Evolutionary conservation across 64 coral and sea anemone genomes (phyloP).

Genomic region (Pachyseris speciosa): DNA sequence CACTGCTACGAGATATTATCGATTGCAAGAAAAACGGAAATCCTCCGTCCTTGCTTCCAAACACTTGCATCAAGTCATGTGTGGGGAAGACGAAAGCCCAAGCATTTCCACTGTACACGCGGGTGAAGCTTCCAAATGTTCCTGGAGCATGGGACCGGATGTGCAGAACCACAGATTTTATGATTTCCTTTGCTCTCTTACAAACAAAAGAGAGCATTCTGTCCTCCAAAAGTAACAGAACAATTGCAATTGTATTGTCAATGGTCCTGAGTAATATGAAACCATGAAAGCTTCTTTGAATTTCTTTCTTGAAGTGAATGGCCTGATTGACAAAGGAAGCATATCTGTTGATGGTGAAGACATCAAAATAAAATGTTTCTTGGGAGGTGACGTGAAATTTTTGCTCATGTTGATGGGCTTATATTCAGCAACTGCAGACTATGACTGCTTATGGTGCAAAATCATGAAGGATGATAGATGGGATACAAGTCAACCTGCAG

Average conservation of each 20-base stretch:
- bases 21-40: conserved; percentile 31
- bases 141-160: conserved; percentile 32
- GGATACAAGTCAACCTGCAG: not conserved
- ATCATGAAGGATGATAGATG: conserved; percentile 14
- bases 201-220: conserved; percentile 3
- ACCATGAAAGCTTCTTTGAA: not conserved
- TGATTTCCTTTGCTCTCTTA: conserved; percentile 24
- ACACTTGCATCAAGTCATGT: conserved; percentile 9
- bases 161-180: conserved; percentile 37
- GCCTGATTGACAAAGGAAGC: not conserved
- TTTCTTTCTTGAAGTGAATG: conserved; percentile 33
- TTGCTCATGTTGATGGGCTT: not conserved
- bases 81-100: conserved; percentile 23
- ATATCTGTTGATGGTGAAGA: conserved; percentile 26
- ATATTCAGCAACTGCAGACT: conserved; percentile 7
- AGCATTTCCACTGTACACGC: conserved; percentile 17
- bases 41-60: conserved; percentile 4
- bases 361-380: conserved; percentile 1
- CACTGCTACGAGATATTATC: conserved; percentile 35
- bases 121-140: conserved; percentile 2
- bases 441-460: conserved; percentile 31
- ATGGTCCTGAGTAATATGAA: conserved; percentile 38
- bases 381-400: conserved; percentile 23
- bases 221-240: conserved; percentile 21
- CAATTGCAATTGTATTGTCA: conserved; percentile 19